phyloP scores from a whole-genome alignment of 2,113 vertebrate species.

The Lipophrys pholis region DNA sequence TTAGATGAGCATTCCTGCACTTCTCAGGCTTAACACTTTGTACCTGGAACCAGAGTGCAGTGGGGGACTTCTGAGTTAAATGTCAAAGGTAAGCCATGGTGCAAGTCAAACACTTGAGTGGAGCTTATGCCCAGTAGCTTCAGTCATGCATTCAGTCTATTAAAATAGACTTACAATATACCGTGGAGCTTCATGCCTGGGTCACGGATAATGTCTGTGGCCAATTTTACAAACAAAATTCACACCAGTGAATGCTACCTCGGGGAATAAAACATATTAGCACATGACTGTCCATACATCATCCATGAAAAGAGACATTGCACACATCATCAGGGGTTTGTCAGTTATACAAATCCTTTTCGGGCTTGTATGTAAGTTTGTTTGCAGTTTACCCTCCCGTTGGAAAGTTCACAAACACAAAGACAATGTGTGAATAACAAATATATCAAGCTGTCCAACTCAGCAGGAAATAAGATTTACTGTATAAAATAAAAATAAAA shows the following conservation, averaged over 20 bases:
- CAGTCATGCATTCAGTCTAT: constrained; percentile 62
- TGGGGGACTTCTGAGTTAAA: constrained; percentile 55
- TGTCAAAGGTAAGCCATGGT: constrained; percentile 55
- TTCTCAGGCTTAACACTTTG: constrained; percentile 23
- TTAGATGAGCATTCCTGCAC: constrained; percentile 54
- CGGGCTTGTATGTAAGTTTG: not conserved
- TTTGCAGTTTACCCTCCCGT: not conserved
- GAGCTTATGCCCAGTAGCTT: constrained; percentile 33
- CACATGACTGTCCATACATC: constrained; percentile 16
- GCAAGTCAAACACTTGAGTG: constrained; percentile 39
- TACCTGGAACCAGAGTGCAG: constrained; percentile 26
- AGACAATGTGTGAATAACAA: not conserved
- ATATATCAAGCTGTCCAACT: not conserved
- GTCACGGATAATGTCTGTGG: constrained; percentile 20
- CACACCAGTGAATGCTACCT: constrained; percentile 18
- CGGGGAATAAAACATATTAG: constrained; percentile 29
- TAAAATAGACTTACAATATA: constrained; percentile 41
- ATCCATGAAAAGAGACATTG: constrained; percentile 1
- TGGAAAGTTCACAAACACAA: not conserved
- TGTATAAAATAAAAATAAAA: not conserved
- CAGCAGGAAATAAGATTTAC: not conserved
- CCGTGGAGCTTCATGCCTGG: constrained; percentile 25
- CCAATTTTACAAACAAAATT: constrained; percentile 32
- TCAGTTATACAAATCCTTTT: not conserved
- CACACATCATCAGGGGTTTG: not conserved